phyloP scores from a whole-genome alignment of 2,113 vertebrate species.

The Pteropus alecto region DNA sequence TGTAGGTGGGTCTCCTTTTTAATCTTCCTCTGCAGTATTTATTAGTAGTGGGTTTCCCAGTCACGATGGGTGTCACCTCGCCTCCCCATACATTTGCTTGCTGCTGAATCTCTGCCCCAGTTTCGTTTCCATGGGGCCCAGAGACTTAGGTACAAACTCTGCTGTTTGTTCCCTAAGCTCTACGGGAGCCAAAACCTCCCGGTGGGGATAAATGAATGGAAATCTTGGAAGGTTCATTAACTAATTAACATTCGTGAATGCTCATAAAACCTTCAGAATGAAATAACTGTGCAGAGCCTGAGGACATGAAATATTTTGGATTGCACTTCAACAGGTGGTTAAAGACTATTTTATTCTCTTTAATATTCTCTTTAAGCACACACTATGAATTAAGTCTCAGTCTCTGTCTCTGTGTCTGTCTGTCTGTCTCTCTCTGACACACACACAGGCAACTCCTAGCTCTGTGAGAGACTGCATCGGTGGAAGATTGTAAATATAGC shows the following conservation, averaged over 20 bases:
- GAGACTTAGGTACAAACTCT: background rate
- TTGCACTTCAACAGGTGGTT: slow-evolving; percentile 11
- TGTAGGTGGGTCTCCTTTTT: background rate
- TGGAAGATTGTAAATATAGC: background rate
- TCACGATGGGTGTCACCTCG: background rate
- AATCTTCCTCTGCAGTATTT: background rate
- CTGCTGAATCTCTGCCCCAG: background rate
- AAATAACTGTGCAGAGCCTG: background rate
- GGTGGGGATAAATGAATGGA: slow-evolving; percentile 32
- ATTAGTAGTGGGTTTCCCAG: background rate
- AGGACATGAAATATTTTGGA: slow-evolving; percentile 28
- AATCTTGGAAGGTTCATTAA: slow-evolving; percentile 34
- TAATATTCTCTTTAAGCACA: background rate
- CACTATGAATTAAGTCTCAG: background rate
- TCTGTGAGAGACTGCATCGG: background rate
- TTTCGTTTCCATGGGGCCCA: slow-evolving; percentile 18
- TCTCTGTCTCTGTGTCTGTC: background rate
- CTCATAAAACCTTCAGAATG: slow-evolving; percentile 45
- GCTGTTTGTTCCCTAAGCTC: background rate
- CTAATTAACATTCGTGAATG: slow-evolving; percentile 56
- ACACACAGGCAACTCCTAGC: background rate
- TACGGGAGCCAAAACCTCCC: background rate
- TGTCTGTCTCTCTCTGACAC: background rate
- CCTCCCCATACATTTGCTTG: background rate
- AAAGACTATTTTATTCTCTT: slow-evolving; percentile 9